phyloP scores from a whole-genome alignment of 2,113 vertebrate species.

The Laticauda laticaudata region DNA sequence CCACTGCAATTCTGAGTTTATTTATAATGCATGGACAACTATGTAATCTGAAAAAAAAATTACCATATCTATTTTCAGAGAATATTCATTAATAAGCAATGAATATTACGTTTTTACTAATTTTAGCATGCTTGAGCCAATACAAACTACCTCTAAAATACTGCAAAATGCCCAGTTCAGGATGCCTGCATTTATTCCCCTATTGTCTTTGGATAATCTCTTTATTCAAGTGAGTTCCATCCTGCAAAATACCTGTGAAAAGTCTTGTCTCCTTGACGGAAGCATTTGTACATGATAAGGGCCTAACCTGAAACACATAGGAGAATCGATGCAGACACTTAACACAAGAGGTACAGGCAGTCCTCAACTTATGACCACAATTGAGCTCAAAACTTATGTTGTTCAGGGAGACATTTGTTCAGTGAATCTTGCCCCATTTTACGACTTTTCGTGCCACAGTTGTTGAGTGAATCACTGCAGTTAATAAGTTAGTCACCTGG shows the following conservation, averaged over 20 bases:
- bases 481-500: too few relatives aligned
- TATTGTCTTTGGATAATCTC: background rate
- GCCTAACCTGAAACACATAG: background rate
- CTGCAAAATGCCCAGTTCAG: background rate
- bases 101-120: background rate
- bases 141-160: background rate
- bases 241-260: background rate
- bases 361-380: too few relatives aligned
- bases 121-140: conserved; percentile 8
- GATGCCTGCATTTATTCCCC: background rate
- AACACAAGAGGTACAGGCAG: too few relatives aligned
- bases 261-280: background rate
- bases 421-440: too few relatives aligned
- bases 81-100: background rate
- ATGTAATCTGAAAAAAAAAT: conserved; percentile 20
- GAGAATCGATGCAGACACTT: background rate
- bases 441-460: too few relatives aligned
- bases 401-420: too few relatives aligned
- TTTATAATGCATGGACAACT: conserved; percentile 40
- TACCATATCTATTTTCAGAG: conserved; percentile 22
- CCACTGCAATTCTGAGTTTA: conserved; percentile 12
- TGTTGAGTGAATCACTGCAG: too few relatives aligned
- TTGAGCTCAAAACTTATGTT: too few relatives aligned
- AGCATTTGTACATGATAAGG: background rate
- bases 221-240: background rate